phyloP scores from a whole-genome alignment of 1,140 invertebrate species.

The Aphidius ervi region DNA sequence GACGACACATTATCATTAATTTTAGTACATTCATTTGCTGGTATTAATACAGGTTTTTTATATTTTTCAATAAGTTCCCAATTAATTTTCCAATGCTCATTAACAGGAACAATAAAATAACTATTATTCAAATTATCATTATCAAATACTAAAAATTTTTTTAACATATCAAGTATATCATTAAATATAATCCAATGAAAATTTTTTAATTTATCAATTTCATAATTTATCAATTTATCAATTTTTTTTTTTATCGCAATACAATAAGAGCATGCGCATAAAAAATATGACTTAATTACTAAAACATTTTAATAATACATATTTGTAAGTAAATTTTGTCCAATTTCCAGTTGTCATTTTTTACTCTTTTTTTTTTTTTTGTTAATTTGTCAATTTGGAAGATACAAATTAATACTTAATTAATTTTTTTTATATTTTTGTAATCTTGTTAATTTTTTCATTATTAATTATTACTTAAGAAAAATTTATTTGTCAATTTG shows the following conservation, averaged over 20 bases:
- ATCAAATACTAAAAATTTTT: slow-evolving; percentile 74
- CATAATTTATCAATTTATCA: no score
- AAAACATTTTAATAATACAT: slow-evolving; percentile 41
- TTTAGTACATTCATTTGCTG: no score
- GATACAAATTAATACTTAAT: slow-evolving; percentile 49
- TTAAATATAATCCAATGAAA: slow-evolving; percentile 63
- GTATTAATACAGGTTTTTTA: slow-evolving; percentile 18
- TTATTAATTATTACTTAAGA: slow-evolving; percentile 1
- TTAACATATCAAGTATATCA: slow-evolving; percentile 72
- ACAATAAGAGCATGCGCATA: slow-evolving; percentile 55
- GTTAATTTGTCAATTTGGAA: slow-evolving; percentile 41
- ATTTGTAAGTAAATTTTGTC: slow-evolving; percentile 15
- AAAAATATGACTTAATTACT: slow-evolving; percentile 54
- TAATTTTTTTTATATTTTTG: slow-evolving; percentile 15
- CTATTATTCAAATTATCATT: slow-evolving; percentile 61
- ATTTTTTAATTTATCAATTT: slow-evolving; percentile 57
- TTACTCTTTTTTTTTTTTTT: slow-evolving; percentile 15
- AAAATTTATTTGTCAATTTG: slow-evolving; percentile 24
- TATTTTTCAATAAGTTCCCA: slow-evolving; percentile 58
- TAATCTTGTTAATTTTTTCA: slow-evolving; percentile 8
- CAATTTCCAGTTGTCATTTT: slow-evolving; percentile 4
- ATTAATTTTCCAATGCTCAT: slow-evolving; percentile 54
- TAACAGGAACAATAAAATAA: slow-evolving; percentile 71
- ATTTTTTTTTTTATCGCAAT: slow-evolving; percentile 40
- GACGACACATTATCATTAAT: no score